These are phyloP conservation scores for Euclidia mi DNA, from an alignment of 2,888 invertebrate genomes.

Conservation along the genomic window DNA sequence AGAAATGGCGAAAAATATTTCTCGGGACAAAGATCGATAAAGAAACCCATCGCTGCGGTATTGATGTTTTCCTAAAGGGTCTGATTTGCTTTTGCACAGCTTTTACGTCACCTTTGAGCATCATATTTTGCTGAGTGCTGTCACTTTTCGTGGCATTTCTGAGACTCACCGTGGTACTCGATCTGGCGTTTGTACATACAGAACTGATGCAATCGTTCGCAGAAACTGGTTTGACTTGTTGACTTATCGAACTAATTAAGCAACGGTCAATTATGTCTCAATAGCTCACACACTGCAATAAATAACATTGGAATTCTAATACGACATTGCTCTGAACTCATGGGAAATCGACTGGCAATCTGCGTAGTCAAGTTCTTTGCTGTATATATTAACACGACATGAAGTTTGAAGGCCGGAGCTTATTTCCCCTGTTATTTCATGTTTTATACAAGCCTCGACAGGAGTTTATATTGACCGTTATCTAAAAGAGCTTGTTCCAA, in stretches of 20 bases:
- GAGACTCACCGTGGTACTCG: slow-evolving; percentile 1
- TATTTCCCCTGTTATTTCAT: slow-evolving; percentile 49
- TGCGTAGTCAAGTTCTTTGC: slow-evolving; percentile 50
- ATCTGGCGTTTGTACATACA: not conserved
- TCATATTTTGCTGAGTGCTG: slow-evolving; percentile 8
- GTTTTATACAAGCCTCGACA: slow-evolving; percentile 14
- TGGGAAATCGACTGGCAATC: slow-evolving; percentile 61
- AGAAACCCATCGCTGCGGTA: slow-evolving; percentile 8
- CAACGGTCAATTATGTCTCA: not conserved
- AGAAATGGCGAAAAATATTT: slow-evolving; percentile 16
- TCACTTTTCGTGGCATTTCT: slow-evolving; percentile 10
- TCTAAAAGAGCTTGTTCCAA: slow-evolving; percentile 24
- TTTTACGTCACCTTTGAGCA: slow-evolving; percentile 20
- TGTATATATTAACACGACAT: slow-evolving; percentile 18
- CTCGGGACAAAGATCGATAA: not conserved
- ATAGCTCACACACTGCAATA: slow-evolving; percentile 16
- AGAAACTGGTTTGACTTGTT: not conserved
- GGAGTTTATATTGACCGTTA: slow-evolving; percentile 20
- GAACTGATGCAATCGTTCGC: not conserved
- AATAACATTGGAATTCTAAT: slow-evolving; percentile 18
- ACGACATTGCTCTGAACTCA: slow-evolving; percentile 38
- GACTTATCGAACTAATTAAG: slow-evolving; percentile 4
- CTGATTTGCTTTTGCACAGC: slow-evolving; percentile 22
- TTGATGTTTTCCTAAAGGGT: slow-evolving; percentile 15
- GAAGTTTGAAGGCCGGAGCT: slow-evolving; percentile 47